Evolutionary conservation across 2,113 vertebrate species (phyloP).

Genomic region (Tupaia tana): DNA sequence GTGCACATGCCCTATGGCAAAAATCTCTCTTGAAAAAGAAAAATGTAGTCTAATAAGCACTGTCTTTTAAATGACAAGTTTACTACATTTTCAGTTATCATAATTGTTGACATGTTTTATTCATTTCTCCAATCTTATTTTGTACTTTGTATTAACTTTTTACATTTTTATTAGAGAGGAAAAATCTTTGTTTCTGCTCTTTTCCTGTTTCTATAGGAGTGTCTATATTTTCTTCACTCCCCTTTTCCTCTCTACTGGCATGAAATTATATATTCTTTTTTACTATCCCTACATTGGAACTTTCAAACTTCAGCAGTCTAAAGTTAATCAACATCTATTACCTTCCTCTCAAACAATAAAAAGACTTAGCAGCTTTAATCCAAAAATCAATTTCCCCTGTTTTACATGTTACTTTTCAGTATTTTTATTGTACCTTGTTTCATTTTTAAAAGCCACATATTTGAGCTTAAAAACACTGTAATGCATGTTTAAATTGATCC

Average conservation of each 20-base stretch:
- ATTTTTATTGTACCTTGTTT: neutral
- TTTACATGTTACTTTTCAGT: neutral
- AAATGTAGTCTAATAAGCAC: neutral
- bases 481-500: neutral
- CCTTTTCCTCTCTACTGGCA: neutral
- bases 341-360: neutral
- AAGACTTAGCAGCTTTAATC: neutral
- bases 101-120: neutral
- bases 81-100: neutral
- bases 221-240: neutral
- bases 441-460: neutral
- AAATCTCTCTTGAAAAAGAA: neutral
- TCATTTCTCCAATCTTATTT: neutral
- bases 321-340: neutral
- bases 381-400: neutral
- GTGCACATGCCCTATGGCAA: too few species aligned
- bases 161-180: neutral
- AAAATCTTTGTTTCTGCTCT: neutral
- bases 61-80: neutral
- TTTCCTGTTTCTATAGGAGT: neutral
- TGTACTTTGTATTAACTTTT: neutral
- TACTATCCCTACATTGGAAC: neutral
- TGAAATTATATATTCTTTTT: constrained; percentile 10
- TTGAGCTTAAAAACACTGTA: neutral
- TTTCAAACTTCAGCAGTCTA: neutral